A percentile compares a stretch with the other conserved stretches of the same genome.
phyloP scores from a whole-genome alignment of 92 coral and sea anemone genomes.

The Parazoanthus swiftii region DNA sequence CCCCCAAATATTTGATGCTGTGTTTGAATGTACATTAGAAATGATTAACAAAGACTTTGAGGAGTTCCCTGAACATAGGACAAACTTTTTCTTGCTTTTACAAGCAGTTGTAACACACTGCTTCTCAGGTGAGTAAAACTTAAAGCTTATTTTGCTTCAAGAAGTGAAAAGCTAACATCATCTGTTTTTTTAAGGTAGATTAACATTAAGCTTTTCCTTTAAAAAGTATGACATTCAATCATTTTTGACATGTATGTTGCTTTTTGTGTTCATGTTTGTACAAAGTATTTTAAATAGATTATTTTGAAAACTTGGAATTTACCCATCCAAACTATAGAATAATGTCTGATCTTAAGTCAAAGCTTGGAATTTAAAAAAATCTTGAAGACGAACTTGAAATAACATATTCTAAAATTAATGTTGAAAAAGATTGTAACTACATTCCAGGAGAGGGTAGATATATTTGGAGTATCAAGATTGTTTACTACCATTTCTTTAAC shows the following conservation, averaged over 20 bases:
- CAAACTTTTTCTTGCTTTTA: slow-evolving; percentile 93
- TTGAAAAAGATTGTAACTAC: too few relatives aligned
- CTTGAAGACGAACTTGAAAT: too few relatives aligned
- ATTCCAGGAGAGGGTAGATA: too few relatives aligned
- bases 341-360: too few relatives aligned
- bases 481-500: too few relatives aligned
- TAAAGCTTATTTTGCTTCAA: neutral
- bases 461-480: too few relatives aligned
- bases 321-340: too few relatives aligned
- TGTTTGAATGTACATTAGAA: slow-evolving; percentile 94
- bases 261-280: neutral
- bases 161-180: too few relatives aligned
- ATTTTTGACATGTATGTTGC: neutral
- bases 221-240: neutral
- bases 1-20: slow-evolving; percentile 96
- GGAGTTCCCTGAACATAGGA: slow-evolving; percentile 97
- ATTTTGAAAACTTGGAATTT: too few relatives aligned
- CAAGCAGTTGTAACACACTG: slow-evolving; percentile 98
- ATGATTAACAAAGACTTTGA: slow-evolving; percentile 99
- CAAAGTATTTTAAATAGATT: too few relatives aligned
- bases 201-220: neutral
- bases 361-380: too few relatives aligned
- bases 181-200: neutral
- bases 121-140: slow-evolving; percentile 71
- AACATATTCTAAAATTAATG: too few relatives aligned